These are phyloP conservation scores for Taenioides sp. DNA, from an alignment of 2,797 vertebrate species.

Conservation along the genomic window DNA sequence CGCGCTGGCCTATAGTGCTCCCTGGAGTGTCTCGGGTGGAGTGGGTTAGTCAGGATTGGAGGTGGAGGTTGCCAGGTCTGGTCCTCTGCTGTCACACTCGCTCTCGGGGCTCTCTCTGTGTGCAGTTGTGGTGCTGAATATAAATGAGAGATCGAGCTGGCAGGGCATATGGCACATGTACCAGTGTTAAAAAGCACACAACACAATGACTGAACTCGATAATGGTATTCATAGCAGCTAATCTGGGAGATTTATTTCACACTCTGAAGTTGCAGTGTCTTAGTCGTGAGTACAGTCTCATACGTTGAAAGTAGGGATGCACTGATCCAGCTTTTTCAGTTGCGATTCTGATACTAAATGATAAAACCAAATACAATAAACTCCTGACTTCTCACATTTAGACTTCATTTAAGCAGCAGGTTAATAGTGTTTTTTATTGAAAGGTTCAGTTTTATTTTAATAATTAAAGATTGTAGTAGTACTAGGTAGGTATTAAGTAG, in stretches of 20 bases:
- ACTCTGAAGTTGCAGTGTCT: too few relatives aligned
- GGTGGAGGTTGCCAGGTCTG: conserved; percentile 24
- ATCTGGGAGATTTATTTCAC: background rate
- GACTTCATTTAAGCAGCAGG: too few relatives aligned
- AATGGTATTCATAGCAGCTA: conserved; percentile 1
- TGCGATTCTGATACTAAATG: too few relatives aligned
- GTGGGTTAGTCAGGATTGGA: conserved; percentile 30
- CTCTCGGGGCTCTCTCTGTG: conserved; percentile 15
- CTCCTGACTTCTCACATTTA: too few relatives aligned
- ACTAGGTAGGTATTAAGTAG: too few relatives aligned
- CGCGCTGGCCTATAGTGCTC: conserved; percentile 16
- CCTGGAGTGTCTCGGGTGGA: conserved; percentile 25
- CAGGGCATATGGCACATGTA: background rate
- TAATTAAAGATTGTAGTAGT: too few relatives aligned
- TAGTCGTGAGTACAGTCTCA: too few relatives aligned
- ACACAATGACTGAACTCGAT: conserved; percentile 7
- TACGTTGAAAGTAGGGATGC: too few relatives aligned
- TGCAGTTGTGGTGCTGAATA: conserved; percentile 12
- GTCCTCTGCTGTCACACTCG: conserved; percentile 24
- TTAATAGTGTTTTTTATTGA: too few relatives aligned
- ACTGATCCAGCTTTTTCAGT: too few relatives aligned
- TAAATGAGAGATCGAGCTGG: conserved; percentile 7
- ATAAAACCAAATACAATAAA: too few relatives aligned
- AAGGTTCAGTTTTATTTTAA: too few relatives aligned
- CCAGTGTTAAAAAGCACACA: background rate